Percentiles rank a stretch among this genome's conserved stretches.
Conservation (phyloP, 2,888 invertebrate genomes). For the Melangyna quadrimaculata region DNA sequence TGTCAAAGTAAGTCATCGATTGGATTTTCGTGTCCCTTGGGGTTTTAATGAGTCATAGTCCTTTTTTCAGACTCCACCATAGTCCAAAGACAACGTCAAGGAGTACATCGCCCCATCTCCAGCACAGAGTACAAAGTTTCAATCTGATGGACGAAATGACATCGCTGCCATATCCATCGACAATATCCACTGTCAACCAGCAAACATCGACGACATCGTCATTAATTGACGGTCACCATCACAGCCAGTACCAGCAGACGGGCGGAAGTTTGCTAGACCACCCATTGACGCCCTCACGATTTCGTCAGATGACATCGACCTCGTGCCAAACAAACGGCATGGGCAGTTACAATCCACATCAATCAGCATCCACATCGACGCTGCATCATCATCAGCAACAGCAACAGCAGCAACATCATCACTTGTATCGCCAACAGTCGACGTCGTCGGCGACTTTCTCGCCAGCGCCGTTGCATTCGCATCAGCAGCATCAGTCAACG, state of each 20-base stretch:
- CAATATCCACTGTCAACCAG: constrained; percentile 78
- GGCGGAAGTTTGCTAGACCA: constrained; percentile 80
- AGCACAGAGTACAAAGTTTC: constrained; percentile 80
- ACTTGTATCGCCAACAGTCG: constrained; percentile 80
- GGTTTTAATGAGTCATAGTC: constrained; percentile 68
- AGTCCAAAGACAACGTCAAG: constrained; percentile 81
- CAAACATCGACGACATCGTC: constrained; percentile 80
- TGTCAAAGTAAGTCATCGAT: constrained; percentile 79
- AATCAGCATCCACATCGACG: constrained; percentile 76
- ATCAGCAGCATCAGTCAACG: constrained; percentile 80
- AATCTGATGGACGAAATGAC: constrained; percentile 81
- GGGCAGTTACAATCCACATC: constrained; percentile 71
- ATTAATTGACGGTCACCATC: constrained; percentile 79
- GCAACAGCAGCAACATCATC: constrained; percentile 74
- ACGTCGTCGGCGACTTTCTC: constrained; percentile 80
- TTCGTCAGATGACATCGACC: constrained; percentile 79
- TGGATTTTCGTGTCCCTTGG: neutral
- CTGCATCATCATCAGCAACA: constrained; percentile 74
- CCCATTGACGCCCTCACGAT: constrained; percentile 80
- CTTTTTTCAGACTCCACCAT: constrained; percentile 78
- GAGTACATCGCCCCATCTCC: constrained; percentile 81
- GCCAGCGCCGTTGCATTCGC: constrained; percentile 79
- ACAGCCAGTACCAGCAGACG: constrained; percentile 80
- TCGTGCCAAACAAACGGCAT: constrained; percentile 80
- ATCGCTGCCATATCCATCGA: constrained; percentile 78